Evolutionary conservation across 2,888 invertebrate genomes (phyloP).

Genomic region (Erynnis tages): DNA sequence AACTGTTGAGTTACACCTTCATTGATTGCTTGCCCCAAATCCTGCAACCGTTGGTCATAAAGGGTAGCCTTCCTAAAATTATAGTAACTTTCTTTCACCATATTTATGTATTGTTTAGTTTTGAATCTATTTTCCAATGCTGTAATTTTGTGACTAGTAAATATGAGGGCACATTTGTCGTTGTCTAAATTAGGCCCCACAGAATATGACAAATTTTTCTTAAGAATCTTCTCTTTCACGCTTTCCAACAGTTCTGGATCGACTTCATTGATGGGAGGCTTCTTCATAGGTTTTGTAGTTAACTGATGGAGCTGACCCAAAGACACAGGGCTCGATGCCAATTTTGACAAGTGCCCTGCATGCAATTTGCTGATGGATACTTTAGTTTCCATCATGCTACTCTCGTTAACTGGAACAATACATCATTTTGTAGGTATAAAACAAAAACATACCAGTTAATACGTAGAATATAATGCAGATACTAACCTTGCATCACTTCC

Average conservation of each 20-base stretch:
- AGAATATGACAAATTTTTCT: constrained; percentile 42
- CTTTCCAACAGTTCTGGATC: constrained; percentile 67
- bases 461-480: not conserved
- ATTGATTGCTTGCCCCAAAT: constrained; percentile 71
- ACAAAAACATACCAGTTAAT: not conserved
- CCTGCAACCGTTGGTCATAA: constrained; percentile 70
- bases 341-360: constrained; percentile 84
- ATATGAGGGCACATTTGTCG: constrained; percentile 71
- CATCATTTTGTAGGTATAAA: not conserved
- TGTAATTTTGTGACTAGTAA: constrained; percentile 58
- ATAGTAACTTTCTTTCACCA: constrained; percentile 73
- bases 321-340: constrained; percentile 81
- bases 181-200: constrained; percentile 54
- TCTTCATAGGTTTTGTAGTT: constrained; percentile 55
- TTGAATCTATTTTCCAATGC: constrained; percentile 58
- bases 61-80: constrained; percentile 73
- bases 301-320: constrained; percentile 82
- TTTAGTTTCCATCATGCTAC: constrained; percentile 83
- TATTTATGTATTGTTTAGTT: constrained; percentile 60
- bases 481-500: constrained; percentile 85
- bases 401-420: constrained; percentile 81
- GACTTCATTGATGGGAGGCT: constrained; percentile 51
- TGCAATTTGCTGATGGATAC: constrained; percentile 85
- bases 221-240: constrained; percentile 67
- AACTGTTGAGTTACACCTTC: constrained; percentile 73